Conservation (phyloP, 2,113 vertebrate species). For the Cyprinus carpio region DNA sequence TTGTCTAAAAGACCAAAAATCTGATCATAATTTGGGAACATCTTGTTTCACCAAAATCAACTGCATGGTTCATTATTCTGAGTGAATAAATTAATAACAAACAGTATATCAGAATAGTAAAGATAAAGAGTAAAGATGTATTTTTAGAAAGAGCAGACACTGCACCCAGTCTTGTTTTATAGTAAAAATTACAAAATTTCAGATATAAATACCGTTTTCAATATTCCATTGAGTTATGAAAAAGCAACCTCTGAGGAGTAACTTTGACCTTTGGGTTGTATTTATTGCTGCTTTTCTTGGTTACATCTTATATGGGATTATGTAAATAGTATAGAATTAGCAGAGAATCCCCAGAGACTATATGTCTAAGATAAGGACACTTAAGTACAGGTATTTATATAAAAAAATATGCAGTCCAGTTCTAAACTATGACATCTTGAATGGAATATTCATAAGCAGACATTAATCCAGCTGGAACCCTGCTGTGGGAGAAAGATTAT, state of each 20-base stretch:
- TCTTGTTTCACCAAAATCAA: neutral
- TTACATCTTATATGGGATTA: slow-evolving; percentile 11
- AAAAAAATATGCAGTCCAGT: slow-evolving; percentile 12
- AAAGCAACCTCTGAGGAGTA: neutral
- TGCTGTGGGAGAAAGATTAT: slow-evolving; percentile 33
- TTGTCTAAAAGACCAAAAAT: neutral
- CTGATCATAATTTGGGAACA: neutral
- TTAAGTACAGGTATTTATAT: slow-evolving; percentile 12
- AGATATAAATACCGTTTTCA: no score
- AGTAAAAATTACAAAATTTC: neutral
- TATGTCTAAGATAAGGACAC: slow-evolving; percentile 16
- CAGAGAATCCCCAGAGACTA: neutral
- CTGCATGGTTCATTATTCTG: no score
- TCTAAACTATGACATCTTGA: slow-evolving; percentile 22
- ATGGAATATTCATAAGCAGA: slow-evolving; percentile 40
- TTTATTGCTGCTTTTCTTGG: neutral
- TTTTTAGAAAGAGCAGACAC: neutral
- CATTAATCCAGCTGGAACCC: slow-evolving; percentile 39
- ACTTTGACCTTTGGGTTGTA: neutral
- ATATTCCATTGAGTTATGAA: neutral
- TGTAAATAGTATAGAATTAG: neutral
- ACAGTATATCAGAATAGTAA: no score
- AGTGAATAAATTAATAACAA: no score
- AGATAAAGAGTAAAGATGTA: no score
- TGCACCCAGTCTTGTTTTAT: slow-evolving; percentile 5